These are phyloP conservation scores for Drosophila setosimentum DNA, from an alignment of 2,888 invertebrate genomes.

Conservation along the genomic window DNA sequence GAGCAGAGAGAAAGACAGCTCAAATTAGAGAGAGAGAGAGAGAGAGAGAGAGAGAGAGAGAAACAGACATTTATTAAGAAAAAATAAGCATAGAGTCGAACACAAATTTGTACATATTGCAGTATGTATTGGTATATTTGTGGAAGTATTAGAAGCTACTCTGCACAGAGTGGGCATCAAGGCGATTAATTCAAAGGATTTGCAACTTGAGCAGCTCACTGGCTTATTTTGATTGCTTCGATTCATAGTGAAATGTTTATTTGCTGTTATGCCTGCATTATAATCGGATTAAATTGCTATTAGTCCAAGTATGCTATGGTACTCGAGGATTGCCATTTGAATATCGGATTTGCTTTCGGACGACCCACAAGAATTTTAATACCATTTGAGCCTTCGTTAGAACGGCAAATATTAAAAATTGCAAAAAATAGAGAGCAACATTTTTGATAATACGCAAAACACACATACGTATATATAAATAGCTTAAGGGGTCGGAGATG, in stretches of 20 bases:
- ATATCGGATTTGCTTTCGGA: background rate
- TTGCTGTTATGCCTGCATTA: constrained; percentile 11
- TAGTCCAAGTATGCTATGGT: background rate
- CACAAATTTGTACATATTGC: background rate
- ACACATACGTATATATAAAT: background rate
- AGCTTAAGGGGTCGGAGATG: background rate
- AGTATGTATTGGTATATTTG: background rate
- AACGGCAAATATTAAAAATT: background rate
- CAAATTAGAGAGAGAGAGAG: background rate
- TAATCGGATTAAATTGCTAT: constrained; percentile 34
- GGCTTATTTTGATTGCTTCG: constrained; percentile 36
- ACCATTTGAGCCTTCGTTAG: background rate
- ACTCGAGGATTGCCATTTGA: background rate
- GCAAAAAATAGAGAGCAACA: background rate
- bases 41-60: background rate
- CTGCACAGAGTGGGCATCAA: background rate
- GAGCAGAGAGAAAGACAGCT: background rate
- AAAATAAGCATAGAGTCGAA: background rate
- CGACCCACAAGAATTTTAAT: background rate
- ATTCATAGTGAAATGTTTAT: constrained; percentile 9
- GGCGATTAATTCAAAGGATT: constrained; percentile 36
- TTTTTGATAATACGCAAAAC: background rate
- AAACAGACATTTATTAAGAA: constrained; percentile 14
- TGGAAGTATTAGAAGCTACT: background rate
- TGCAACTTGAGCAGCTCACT: constrained; percentile 19